Evolutionary conservation across 2,797 vertebrate species (phyloP).

Genomic region (Ataeniobius toweri): DNA sequence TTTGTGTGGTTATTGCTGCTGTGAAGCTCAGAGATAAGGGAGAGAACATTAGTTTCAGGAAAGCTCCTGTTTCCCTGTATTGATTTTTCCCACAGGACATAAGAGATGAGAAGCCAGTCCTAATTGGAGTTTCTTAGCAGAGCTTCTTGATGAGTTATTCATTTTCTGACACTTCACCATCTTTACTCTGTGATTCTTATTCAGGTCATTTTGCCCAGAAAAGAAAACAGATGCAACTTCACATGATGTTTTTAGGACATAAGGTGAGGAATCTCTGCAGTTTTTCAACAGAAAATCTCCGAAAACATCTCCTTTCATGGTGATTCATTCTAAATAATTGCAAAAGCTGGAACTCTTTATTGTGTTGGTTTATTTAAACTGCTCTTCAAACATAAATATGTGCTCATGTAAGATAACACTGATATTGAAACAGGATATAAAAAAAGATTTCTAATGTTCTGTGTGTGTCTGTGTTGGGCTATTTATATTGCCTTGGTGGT

Average conservation of each 20-base stretch:
- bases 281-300: neutral
- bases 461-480: too few relatives aligned
- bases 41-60: slow-evolving; percentile 52
- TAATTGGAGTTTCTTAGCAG: slow-evolving; percentile 59
- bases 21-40: slow-evolving; percentile 34
- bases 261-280: neutral
- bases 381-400: neutral
- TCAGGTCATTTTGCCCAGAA: slow-evolving; percentile 29
- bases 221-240: slow-evolving; percentile 12
- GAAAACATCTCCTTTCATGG: neutral
- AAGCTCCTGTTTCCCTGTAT: slow-evolving; percentile 54
- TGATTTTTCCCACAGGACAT: slow-evolving; percentile 67
- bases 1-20: slow-evolving; percentile 44
- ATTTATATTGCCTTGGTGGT: too few relatives aligned
- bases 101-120: slow-evolving; percentile 43
- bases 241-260: slow-evolving; percentile 20
- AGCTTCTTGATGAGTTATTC: slow-evolving; percentile 52
- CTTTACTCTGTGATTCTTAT: slow-evolving; percentile 22
- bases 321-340: neutral
- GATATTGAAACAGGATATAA: neutral
- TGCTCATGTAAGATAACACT: neutral
- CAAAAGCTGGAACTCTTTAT: neutral
- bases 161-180: slow-evolving; percentile 39
- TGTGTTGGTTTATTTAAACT: neutral
- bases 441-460: too few relatives aligned